These are phyloP conservation scores for Oceanodroma leucorhoa DNA, from an alignment of 2,797 vertebrate species.

Conservation along the genomic window DNA sequence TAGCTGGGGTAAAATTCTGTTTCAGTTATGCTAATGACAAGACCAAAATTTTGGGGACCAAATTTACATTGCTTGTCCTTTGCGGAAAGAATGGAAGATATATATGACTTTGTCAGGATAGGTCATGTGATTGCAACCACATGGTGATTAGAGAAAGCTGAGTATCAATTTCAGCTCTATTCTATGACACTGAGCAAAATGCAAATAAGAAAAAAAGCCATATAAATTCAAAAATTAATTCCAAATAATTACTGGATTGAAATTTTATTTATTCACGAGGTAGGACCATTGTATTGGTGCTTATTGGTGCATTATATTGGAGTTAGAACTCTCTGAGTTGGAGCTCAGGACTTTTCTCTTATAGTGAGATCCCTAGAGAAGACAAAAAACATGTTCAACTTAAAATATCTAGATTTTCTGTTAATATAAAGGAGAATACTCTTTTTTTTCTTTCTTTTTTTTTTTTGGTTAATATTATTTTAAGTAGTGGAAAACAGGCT, in stretches of 20 bases:
- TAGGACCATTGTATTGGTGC: neutral
- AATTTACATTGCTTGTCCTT: neutral
- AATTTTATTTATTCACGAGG: neutral
- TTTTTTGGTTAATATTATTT: neutral
- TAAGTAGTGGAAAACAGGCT: neutral
- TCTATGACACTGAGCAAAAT: neutral
- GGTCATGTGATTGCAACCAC: neutral
- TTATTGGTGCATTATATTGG: neutral
- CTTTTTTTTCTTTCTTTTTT: no score
- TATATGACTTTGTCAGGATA: neutral
- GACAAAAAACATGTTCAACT: neutral
- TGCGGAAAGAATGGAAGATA: neutral
- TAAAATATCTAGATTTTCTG: neutral
- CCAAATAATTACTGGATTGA: neutral
- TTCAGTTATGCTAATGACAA: neutral
- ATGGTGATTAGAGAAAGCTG: neutral
- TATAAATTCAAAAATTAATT: neutral
- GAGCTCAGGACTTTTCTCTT: neutral
- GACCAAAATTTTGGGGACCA: neutral
- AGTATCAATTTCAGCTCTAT: neutral
- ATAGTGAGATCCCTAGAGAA: neutral
- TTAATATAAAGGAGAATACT: neutral
- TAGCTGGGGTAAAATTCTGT: neutral
- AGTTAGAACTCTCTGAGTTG: neutral
- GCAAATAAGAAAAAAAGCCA: fast-evolving